These are phyloP conservation scores for Dryobates pubescens DNA, from an alignment of 2,797 vertebrate genomes.

Conservation along the genomic window DNA sequence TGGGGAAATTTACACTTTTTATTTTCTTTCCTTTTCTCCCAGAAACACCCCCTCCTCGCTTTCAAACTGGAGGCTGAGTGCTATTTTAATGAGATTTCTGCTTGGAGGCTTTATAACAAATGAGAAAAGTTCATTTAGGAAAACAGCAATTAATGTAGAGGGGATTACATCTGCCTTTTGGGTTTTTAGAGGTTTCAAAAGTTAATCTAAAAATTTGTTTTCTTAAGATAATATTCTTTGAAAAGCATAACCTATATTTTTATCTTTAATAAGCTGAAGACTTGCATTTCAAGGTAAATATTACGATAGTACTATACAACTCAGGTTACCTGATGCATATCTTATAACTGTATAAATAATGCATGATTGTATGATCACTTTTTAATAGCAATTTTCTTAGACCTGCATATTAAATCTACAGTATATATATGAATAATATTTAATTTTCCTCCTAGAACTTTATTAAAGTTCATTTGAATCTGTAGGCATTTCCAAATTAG, in stretches of 20 bases:
- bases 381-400: slow-evolving; percentile 35
- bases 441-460: slow-evolving; percentile 4
- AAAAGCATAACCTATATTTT: background rate
- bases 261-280: slow-evolving; percentile 31
- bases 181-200: slow-evolving; percentile 28
- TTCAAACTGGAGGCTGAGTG: background rate
- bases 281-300: slow-evolving; percentile 51
- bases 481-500: background rate
- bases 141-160: slow-evolving; percentile 22
- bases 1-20: background rate
- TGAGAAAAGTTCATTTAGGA: background rate
- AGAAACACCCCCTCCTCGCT: background rate
- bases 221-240: slow-evolving; percentile 9
- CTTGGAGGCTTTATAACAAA: background rate
- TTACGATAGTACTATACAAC: slow-evolving; percentile 16
- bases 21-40: background rate
- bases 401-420: background rate
- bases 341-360: slow-evolving; percentile 50
- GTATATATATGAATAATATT: background rate
- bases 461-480: background rate
- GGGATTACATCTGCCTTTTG: slow-evolving; percentile 8
- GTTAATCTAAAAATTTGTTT: slow-evolving; percentile 2
- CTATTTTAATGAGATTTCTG: slow-evolving; percentile 31
- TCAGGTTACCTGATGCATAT: background rate
- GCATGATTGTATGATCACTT: slow-evolving; percentile 38